Base-by-base conservation (phyloP, 2,113 vertebrate species). In the Neoarius graeffei region DNA sequence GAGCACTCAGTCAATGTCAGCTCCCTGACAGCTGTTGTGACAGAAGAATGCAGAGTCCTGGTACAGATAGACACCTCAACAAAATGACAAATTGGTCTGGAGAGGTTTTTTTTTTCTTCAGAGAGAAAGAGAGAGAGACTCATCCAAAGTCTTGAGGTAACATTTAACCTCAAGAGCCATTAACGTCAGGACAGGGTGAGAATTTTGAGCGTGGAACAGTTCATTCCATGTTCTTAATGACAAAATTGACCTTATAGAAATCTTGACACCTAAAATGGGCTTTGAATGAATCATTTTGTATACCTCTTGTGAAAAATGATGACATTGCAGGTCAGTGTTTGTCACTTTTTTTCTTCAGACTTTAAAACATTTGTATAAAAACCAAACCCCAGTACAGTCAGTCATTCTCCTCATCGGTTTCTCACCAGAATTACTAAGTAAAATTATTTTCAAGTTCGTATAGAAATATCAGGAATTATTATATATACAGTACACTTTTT, bases 1-100 rank as follows among this genome's bases (percentile, higher is more conserved):
- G 85, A 84, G 60, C 62, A 42, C 89, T 90, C 81, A 42, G 60
- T 80, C 83, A 56, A n/a, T n/a, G 62, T 77, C 85, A 84, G 86
- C 17, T 83, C 66, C 35, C 54, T 86, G 89, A 88, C 89, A 86
- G 87, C 73, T 86, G 89, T 82, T 85, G 81, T 86, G 89, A 86
- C 84, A 80, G 87, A 60, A 80, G 74, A 84, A 84, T 42, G 27
- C 57, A 50, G 30, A 81, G 67, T 23, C n/a, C 50, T 13, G 69
- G 60, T 54, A 66, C 81, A 84, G 77, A 83, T 56, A 86, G 69
- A 87, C 60, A 60, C 54, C 73, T 73, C 77, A 62, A 60, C 67
- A n/a, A 19, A 60, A 69, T 69, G 89, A 90, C 89, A 90, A 84
- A 80, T 79, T 84, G 73, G 62, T 86, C 79, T 54, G 42, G 57